phyloP scores from a whole-genome alignment of 2,113 vertebrate species.

The Solenodon paradoxus region DNA sequence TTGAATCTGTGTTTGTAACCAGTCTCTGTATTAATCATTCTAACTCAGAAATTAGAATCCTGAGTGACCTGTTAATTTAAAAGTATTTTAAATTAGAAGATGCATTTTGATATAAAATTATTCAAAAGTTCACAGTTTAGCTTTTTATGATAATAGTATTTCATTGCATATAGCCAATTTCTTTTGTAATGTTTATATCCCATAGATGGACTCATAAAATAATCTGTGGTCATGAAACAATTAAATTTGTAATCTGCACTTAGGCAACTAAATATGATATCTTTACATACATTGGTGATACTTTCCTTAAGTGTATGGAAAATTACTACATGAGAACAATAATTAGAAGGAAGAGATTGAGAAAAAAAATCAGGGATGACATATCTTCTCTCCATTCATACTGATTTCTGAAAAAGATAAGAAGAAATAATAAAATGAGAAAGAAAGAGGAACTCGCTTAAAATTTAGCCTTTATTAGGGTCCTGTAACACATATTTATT shows the following conservation, averaged over 20 bases:
- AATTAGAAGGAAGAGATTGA: not conserved
- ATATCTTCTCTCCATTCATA: not conserved
- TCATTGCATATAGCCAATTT: not conserved
- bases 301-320: not conserved
- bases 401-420: not conserved
- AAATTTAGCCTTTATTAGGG: not conserved
- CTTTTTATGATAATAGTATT: not conserved
- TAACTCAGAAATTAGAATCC: not conserved
- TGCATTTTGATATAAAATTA: not conserved
- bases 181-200: not conserved
- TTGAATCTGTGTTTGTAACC: not conserved
- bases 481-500: not conserved
- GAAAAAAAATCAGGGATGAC: not conserved
- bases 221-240: not conserved
- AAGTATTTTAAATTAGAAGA: not conserved
- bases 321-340: not conserved
- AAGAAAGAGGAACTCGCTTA: not conserved
- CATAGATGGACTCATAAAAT: not conserved
- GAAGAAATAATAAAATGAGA: not conserved
- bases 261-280: not conserved
- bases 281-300: conserved; percentile 13
- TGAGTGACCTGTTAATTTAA: not conserved
- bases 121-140: not conserved
- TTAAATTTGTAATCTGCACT: not conserved
- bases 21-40: not conserved